Evolutionary conservation across 2,797 vertebrate species (phyloP).

Genomic region (Tauraco hartlaubi): DNA sequence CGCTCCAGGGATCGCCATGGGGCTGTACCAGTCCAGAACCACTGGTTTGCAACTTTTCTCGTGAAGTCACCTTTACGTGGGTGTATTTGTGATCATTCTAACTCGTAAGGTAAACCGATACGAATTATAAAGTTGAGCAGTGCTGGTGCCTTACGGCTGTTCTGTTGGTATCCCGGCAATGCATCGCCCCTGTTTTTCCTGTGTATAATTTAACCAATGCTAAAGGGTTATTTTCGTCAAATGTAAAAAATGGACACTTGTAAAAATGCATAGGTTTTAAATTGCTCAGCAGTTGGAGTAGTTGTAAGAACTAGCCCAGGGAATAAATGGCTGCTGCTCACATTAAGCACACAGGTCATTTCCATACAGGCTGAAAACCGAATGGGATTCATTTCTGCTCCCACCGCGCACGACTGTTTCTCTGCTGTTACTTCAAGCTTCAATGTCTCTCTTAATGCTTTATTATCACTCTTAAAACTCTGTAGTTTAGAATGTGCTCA

Average conservation of each 20-base stretch:
- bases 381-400: constrained; percentile 37
- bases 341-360: constrained; percentile 18
- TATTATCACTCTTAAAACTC: constrained; percentile 45
- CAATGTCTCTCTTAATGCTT: constrained; percentile 35
- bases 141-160: background rate
- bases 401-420: background rate
- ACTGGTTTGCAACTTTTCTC: background rate
- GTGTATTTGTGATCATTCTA: background rate
- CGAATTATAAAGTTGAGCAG: background rate
- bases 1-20: background rate
- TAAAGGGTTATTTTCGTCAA: constrained; percentile 64
- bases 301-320: constrained; percentile 47
- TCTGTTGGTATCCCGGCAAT: constrained; percentile 1
- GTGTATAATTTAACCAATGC: constrained; percentile 57
- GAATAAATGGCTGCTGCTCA: constrained; percentile 48
- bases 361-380: background rate
- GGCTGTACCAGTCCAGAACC: background rate
- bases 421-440: constrained; percentile 35
- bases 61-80: background rate
- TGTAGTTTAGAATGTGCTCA: constrained; percentile 1
- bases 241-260: constrained; percentile 57
- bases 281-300: constrained; percentile 48
- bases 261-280: constrained; percentile 73
- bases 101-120: background rate
- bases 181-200: background rate